Conservation (phyloP, 2,888 invertebrate genomes). For the Nyleta sp. region DNA sequence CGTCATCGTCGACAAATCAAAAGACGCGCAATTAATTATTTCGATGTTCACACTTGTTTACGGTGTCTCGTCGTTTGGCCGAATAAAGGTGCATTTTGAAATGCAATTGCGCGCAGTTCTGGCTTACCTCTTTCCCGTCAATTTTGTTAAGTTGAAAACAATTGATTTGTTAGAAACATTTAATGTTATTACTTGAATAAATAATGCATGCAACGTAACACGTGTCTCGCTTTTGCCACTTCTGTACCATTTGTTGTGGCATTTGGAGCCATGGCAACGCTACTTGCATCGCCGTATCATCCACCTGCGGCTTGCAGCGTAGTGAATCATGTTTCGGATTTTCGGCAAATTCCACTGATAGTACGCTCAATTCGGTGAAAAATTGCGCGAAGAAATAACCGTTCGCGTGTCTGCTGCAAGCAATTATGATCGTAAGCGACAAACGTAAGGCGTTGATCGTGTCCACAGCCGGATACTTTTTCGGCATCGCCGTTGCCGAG, state of each 20-base stretch:
- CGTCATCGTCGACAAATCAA: background rate
- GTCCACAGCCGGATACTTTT: constrained; percentile 77
- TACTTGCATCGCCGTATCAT: constrained; percentile 20
- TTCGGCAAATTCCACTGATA: background rate
- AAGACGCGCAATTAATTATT: no score
- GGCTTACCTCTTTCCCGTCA: no score
- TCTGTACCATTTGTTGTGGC: constrained; percentile 46
- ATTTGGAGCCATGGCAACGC: constrained; percentile 49
- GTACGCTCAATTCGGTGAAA: background rate
- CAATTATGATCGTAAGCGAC: constrained; percentile 72
- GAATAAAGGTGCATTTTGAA: no score
- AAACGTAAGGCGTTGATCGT: constrained; percentile 74
- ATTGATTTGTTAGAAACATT: no score
- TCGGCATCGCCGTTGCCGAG: constrained; percentile 68
- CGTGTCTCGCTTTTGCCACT: background rate
- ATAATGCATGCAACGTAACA: constrained; percentile 3
- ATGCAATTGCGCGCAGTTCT: no score
- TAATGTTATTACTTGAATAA: no score
- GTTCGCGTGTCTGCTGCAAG: background rate
- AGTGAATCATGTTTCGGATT: background rate
- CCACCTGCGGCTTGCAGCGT: constrained; percentile 12
- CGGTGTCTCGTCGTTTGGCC: no score
- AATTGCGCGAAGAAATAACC: background rate
- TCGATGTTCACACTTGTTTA: no score
- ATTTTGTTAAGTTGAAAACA: no score